phyloP scores from a whole-genome alignment of 2,888 invertebrate genomes.

The Mantis religiosa region DNA sequence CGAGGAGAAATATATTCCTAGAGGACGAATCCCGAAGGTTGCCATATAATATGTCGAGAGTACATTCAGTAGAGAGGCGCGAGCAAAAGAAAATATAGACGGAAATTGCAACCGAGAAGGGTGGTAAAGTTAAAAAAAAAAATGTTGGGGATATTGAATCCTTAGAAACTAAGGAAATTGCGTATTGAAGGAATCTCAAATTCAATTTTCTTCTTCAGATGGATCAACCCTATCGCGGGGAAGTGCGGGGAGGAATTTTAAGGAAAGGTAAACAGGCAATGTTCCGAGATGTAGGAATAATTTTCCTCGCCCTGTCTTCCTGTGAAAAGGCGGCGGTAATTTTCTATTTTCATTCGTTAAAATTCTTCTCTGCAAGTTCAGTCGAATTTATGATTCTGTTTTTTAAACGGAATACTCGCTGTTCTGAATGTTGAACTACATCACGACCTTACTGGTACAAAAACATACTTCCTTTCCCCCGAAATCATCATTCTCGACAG shows the following conservation, averaged over 20 bases:
- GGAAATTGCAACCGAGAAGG: conserved; percentile 10
- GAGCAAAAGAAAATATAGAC: not conserved
- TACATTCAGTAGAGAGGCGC: not conserved
- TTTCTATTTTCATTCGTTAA: not conserved
- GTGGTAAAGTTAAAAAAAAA: not conserved
- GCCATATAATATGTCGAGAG: not conserved
- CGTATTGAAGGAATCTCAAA: conserved; percentile 11
- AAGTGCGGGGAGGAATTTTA: not conserved
- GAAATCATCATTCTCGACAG: too few relatives aligned
- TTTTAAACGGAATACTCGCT: too few relatives aligned
- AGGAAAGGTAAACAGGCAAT: not conserved
- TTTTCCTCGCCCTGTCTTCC: not conserved
- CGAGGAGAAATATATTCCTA: not conserved
- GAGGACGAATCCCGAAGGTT: not conserved
- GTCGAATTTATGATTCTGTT: too few relatives aligned
- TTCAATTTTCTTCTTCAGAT: conserved; percentile 7
- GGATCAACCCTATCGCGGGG: not conserved
- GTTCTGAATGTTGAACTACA: too few relatives aligned
- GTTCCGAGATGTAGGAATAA: not conserved
- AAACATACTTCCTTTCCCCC: too few relatives aligned
- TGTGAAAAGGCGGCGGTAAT: not conserved
- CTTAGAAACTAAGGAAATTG: conserved; percentile 8
- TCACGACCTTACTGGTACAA: too few relatives aligned
- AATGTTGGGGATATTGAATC: conserved; percentile 1
- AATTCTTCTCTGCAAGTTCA: not conserved